These are phyloP conservation scores for Marasmarcha lunaedactyla DNA, from an alignment of 2,888 invertebrate species.

Conservation along the genomic window DNA sequence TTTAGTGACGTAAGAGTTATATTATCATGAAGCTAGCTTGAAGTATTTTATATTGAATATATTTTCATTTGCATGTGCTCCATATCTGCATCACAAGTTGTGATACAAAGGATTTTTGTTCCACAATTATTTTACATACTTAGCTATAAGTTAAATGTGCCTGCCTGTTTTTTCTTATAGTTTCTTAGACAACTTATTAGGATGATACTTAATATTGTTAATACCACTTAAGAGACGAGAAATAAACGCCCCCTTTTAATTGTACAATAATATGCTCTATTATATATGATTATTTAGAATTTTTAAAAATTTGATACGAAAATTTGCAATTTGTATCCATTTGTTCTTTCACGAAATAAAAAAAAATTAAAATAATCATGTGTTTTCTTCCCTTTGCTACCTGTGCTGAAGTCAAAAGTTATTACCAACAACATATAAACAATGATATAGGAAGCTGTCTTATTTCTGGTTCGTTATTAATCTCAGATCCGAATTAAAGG, in stretches of 20 bases:
- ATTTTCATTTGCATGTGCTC: conserved; percentile 18
- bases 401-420: no score
- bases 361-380: conserved; percentile 7
- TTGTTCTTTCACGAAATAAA: conserved; percentile 62
- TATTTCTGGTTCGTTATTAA: no score
- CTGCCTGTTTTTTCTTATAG: conserved; percentile 33
- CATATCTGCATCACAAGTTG: conserved; percentile 50
- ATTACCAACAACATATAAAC: no score
- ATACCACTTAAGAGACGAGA: conserved; percentile 21
- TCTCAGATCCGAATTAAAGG: no score
- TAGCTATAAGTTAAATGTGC: conserved; percentile 48
- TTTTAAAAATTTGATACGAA: conserved; percentile 58
- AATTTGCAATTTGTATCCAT: conserved; percentile 58
- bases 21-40: no score
- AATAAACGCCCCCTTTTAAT: conserved; percentile 34
- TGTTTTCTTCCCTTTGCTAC: no score
- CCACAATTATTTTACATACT: conserved; percentile 8
- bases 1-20: no score
- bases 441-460: no score
- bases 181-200: conserved; percentile 4
- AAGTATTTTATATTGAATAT: conserved; percentile 15
- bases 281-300: conserved; percentile 24
- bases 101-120: conserved; percentile 44
- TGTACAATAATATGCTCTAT: conserved; percentile 53
- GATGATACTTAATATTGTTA: conserved; percentile 14